Evolutionary conservation across 2,797 vertebrate species (phyloP), one percentile per base, ranked within the genome.

Genomic region (Brotula barbata): DNA sequence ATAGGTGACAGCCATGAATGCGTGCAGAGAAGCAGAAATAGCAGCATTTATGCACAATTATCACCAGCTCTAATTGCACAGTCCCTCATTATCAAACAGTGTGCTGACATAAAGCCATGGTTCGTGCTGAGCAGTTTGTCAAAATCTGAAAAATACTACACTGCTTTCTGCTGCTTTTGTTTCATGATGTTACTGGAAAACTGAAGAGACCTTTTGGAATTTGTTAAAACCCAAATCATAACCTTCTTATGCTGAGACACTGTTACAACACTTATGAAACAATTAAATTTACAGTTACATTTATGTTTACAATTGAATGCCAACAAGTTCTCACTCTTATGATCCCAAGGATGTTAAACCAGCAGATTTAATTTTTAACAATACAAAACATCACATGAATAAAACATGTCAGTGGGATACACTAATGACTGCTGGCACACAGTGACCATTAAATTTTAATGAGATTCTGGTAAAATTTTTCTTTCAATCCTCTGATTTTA

Each of bases 61-160:
- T 73, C 40, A 73, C 68, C 63, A 73, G 42, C 37, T 44, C n/a
- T 48, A 50, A 77, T 67, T 77, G 50, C 58, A 19, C 39, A 48
- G 47, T 58, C 58, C 42, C 36, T 53, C 12, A 36, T 15, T 33
- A 34, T 63, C 52, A 62, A 5, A 7, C 39, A 43, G 39, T 34
- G 39, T 41, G 48, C 39, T 42, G 15, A 58, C 52, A 42, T 17
- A 17, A 15, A 23, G 34, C 33, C 21, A 15, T 37, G 33, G 28
- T 20, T 57, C 4, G 39, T 50, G 17, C n/a, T 9, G 19, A 34
- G 17, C 1, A 21, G 17, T 41, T 58, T 45, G 55, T 50, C 21
- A 52, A 49, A 49, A 39, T 45, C 11, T 15, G 36, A 51, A 15
- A 21, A 44, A 42, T n/a, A 62, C 19, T 3, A 19, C 10, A 57